A percentile compares a stretch with the other conserved stretches of the same genome.
These are phyloP conservation scores for Sarcophaga subvicina DNA, from an alignment of 2,888 invertebrate species.

Conservation along the genomic window DNA sequence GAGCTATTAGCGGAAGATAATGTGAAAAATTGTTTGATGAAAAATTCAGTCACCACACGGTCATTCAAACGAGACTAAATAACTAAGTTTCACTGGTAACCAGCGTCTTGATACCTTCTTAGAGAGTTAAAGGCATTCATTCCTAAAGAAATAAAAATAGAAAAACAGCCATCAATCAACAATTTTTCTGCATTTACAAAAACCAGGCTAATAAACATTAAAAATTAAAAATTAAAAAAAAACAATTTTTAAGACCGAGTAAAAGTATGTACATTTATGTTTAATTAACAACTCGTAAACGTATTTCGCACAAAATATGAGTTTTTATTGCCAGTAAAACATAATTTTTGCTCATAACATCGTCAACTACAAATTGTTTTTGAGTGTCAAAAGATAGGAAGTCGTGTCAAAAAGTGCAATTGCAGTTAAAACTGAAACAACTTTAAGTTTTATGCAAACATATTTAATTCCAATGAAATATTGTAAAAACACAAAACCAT, in stretches of 20 bases:
- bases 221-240: too few relatives aligned
- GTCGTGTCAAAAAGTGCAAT: conserved; percentile 52
- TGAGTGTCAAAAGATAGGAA: conserved; percentile 54
- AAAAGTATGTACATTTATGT: conserved; percentile 27
- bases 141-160: too few relatives aligned
- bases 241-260: background rate
- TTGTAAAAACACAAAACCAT: too few relatives aligned
- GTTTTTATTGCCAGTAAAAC: conserved; percentile 55
- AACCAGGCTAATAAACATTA: too few relatives aligned
- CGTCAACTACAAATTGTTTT: conserved; percentile 50
- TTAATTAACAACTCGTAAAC: conserved; percentile 68
- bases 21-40: too few relatives aligned
- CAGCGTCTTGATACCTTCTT: too few relatives aligned
- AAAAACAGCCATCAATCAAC: too few relatives aligned
- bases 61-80: too few relatives aligned
- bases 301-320: conserved; percentile 22
- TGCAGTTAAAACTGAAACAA: conserved; percentile 19
- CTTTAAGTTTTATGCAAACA: conserved; percentile 26
- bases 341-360: conserved; percentile 62
- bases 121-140: too few relatives aligned
- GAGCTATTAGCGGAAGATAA: background rate
- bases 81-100: too few relatives aligned
- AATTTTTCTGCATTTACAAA: too few relatives aligned
- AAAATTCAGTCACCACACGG: too few relatives aligned
- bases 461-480: conserved; percentile 8